phyloP scores from a whole-genome alignment of 1,140 invertebrate species.

The Macrobrachium rosenbergii region DNA sequence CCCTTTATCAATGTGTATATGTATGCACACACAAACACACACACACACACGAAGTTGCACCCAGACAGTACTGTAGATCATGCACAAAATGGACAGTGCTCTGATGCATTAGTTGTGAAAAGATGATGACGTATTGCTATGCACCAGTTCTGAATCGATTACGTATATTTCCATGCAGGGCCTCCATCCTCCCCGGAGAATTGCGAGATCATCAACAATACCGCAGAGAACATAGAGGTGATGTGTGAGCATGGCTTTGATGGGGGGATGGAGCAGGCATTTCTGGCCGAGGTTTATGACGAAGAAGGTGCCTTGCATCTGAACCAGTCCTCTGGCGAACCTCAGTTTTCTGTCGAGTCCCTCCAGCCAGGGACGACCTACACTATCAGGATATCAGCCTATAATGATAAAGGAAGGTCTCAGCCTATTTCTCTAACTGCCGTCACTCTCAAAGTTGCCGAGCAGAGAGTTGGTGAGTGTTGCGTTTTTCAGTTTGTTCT shows the following conservation, averaged over 20 bases:
- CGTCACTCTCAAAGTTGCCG: conserved; percentile 82
- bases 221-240: conserved; percentile 83
- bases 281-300: conserved; percentile 80
- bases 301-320: conserved; percentile 58
- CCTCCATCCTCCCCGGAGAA: conserved; percentile 84
- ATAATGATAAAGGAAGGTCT: conserved; percentile 85
- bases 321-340: conserved; percentile 64
- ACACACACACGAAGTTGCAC: neutral
- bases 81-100: neutral
- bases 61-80: neutral
- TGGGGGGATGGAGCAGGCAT: conserved; percentile 86
- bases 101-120: too few species aligned
- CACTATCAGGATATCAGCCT: conserved; percentile 80
- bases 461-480: conserved; percentile 83
- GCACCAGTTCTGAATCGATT: too few species aligned
- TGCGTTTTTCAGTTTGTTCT: too few species aligned
- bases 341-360: conserved; percentile 64
- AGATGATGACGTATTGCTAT: too few species aligned
- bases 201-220: conserved; percentile 90
- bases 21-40: neutral
- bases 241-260: conserved; percentile 85
- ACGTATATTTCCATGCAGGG: conserved; percentile 69
- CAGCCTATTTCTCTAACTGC: conserved; percentile 79
- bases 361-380: conserved; percentile 81
- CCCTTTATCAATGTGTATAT: neutral